Conservation (phyloP, 1,140 invertebrate genomes). For the Drosophila prosaltans region DNA sequence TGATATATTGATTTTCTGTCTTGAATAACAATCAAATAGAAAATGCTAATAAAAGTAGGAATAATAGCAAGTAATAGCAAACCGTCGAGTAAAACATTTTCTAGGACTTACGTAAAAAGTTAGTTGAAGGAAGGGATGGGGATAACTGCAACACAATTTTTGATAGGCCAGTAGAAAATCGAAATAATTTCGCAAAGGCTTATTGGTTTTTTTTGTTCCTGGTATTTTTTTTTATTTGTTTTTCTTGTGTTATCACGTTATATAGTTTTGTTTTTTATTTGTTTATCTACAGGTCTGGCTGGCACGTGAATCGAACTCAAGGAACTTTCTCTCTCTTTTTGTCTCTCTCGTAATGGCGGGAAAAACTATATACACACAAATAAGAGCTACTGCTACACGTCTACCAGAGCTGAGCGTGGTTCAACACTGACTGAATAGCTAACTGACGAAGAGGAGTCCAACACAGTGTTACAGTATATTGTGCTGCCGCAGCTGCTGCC, state of each 20-base stretch:
- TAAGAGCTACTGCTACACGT: slow-evolving; percentile 23
- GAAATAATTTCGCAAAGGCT: slow-evolving; percentile 17
- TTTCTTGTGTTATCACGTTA: slow-evolving; percentile 18
- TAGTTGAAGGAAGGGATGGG: slow-evolving; percentile 9
- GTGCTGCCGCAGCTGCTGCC: slow-evolving; percentile 21
- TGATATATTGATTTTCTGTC: slow-evolving; percentile 69
- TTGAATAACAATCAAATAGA: slow-evolving; percentile 2
- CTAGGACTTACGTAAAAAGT: slow-evolving; percentile 50
- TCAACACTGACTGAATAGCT: slow-evolving; percentile 68
- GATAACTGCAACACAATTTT: not conserved
- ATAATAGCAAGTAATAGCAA: slow-evolving; percentile 11
- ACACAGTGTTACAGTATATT: slow-evolving; percentile 26
- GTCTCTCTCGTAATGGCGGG: slow-evolving; percentile 6
- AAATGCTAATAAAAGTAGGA: slow-evolving; percentile 4
- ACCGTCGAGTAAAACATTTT: not conserved
- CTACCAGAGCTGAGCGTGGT: slow-evolving; percentile 66
- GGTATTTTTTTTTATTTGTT: not conserved
- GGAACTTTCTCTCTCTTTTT: slow-evolving; percentile 19
- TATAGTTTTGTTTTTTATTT: slow-evolving; percentile 34
- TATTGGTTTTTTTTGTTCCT: slow-evolving; percentile 14
- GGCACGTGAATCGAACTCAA: slow-evolving; percentile 56
- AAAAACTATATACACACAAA: slow-evolving; percentile 23
- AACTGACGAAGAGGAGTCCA: slow-evolving; percentile 59
- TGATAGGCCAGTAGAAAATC: slow-evolving; percentile 12
- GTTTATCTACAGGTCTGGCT: slow-evolving; percentile 48